These are phyloP conservation scores for Trissoscelio sp. DNA, from an alignment of 2,888 invertebrate species.

Conservation along the genomic window DNA sequence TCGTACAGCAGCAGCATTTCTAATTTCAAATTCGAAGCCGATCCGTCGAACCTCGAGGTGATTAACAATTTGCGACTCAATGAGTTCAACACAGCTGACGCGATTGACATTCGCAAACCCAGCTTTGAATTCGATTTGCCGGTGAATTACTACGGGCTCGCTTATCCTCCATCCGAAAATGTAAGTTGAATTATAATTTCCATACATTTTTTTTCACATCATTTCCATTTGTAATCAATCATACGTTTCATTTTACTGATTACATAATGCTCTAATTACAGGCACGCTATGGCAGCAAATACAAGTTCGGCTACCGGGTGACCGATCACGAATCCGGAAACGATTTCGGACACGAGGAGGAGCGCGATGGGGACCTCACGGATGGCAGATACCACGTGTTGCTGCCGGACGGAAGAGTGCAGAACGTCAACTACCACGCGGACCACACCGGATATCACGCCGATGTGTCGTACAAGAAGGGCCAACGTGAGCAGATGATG, in stretches of 20 bases:
- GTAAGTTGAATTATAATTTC: slow-evolving; percentile 25
- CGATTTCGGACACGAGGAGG: slow-evolving; percentile 91
- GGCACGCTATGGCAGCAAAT: slow-evolving; percentile 85
- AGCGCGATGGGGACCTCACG: slow-evolving; percentile 87
- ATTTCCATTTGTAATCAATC: no score
- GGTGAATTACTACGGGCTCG: slow-evolving; percentile 41
- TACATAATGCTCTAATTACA: slow-evolving; percentile 79
- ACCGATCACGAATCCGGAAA: slow-evolving; percentile 89
- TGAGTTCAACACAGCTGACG: slow-evolving; percentile 27
- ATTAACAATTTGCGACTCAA: slow-evolving; percentile 25
- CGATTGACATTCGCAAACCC: slow-evolving; percentile 31
- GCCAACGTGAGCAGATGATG: slow-evolving; percentile 18
- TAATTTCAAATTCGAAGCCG: slow-evolving; percentile 33
- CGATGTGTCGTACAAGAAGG: slow-evolving; percentile 87
- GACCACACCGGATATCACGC: slow-evolving; percentile 92
- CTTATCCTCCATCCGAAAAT: neutral
- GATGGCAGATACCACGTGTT: slow-evolving; percentile 91
- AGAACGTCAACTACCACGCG: slow-evolving; percentile 91
- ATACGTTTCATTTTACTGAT: no score
- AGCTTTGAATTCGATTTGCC: slow-evolving; percentile 26
- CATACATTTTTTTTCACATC: neutral
- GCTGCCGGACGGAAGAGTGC: slow-evolving; percentile 91
- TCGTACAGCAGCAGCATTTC: slow-evolving; percentile 9
- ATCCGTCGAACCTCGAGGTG: slow-evolving; percentile 14
- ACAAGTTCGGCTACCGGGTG: slow-evolving; percentile 88